phyloP scores from a whole-genome alignment of 1,140 invertebrate genomes.

The Cyrtorhinus lividipennis region DNA sequence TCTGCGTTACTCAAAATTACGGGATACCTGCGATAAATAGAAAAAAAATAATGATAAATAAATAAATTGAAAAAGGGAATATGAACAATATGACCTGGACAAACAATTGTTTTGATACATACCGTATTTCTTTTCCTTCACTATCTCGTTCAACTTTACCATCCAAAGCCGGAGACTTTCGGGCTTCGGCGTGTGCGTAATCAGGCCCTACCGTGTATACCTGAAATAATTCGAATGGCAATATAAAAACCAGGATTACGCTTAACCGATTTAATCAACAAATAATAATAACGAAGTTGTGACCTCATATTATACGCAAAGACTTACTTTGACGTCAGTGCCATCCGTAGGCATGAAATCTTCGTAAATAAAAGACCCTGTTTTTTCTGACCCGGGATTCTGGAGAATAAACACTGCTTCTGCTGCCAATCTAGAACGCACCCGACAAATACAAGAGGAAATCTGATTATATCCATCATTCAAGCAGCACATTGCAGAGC shows the following conservation, averaged over 20 bases:
- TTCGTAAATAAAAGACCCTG: slow-evolving; percentile 98
- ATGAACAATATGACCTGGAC: no score
- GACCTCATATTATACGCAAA: background rate
- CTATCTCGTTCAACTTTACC: slow-evolving; percentile 97
- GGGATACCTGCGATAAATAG: slow-evolving; percentile 9
- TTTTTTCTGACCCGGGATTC: slow-evolving; percentile 90
- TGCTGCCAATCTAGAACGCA: slow-evolving; percentile 88
- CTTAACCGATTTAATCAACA: no score
- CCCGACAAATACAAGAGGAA: no score
- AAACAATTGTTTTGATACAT: background rate
- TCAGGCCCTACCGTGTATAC: slow-evolving; percentile 92
- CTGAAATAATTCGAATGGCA: no score
- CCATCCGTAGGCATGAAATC: slow-evolving; percentile 99
- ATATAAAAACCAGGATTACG: no score
- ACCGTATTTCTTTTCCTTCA: slow-evolving; percentile 93
- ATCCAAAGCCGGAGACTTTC: slow-evolving; percentile 94
- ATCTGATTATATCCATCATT: no score
- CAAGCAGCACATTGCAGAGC: no score
- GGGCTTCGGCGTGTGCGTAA: slow-evolving; percentile 97
- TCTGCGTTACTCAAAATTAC: slow-evolving; percentile 95
- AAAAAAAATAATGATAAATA: background rate
- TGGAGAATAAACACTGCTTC: slow-evolving; percentile 95
- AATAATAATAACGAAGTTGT: background rate
- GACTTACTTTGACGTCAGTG: slow-evolving; percentile 64
- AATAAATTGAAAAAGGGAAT: background rate